phyloP scores from a whole-genome alignment of 2,888 invertebrate genomes.

The Acleris laterana region DNA sequence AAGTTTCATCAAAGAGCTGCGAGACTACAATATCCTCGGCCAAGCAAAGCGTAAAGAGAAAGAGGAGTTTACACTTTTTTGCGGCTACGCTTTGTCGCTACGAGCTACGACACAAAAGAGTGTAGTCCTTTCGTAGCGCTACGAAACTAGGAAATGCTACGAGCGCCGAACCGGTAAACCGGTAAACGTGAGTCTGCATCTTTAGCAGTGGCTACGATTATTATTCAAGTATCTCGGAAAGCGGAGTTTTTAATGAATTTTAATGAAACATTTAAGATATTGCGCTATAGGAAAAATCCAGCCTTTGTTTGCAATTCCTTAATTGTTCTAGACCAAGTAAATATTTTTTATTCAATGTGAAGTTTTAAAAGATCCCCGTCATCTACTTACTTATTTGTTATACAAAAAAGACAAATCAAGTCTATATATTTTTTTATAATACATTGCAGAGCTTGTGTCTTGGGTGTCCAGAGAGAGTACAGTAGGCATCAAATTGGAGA shows the following conservation, averaged over 20 bases:
- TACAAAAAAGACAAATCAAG: too few species aligned
- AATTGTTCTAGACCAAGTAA: too few species aligned
- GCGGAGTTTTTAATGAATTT: not conserved
- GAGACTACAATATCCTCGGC: conserved; percentile 24
- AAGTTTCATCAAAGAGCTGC: conserved; percentile 18
- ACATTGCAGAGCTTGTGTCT: too few species aligned
- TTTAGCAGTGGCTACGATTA: not conserved
- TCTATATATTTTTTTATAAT: too few species aligned
- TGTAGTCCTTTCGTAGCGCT: conserved; percentile 19
- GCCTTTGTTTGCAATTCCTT: too few species aligned
- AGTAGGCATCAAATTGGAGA: too few species aligned
- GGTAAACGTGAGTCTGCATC: not conserved
- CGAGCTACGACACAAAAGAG: not conserved
- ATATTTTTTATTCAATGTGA: too few species aligned
- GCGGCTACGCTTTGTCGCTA: conserved; percentile 1
- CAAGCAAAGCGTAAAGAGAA: conserved; percentile 2
- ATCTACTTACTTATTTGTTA: too few species aligned
- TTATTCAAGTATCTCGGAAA: not conserved
- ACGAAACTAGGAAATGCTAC: conserved; percentile 10
- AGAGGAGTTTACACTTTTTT: conserved; percentile 19
- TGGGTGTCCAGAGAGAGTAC: too few species aligned
- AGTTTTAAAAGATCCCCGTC: too few species aligned
- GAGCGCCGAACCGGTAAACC: conserved; percentile 2
- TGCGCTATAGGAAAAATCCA: too few species aligned
- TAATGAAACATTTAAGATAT: too few species aligned